phyloP scores from a whole-genome alignment of 2,113 vertebrate species.

The Leptocoma aspasia region DNA sequence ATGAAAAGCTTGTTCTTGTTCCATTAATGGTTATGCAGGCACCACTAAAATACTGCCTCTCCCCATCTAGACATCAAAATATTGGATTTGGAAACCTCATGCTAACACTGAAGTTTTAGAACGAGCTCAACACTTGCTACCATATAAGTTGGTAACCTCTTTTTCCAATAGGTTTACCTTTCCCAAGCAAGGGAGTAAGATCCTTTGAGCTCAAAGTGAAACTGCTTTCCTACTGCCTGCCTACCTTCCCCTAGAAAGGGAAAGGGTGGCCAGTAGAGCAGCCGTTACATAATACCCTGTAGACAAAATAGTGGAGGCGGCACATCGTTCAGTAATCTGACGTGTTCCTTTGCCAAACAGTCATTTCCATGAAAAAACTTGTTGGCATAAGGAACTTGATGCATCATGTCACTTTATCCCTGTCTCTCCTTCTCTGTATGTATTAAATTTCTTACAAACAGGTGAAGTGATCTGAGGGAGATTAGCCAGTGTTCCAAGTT shows the following conservation, averaged over 20 bases:
- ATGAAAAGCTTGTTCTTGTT: background rate
- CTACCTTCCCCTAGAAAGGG: background rate
- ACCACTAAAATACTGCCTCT: background rate
- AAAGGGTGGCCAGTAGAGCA: background rate
- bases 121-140: background rate
- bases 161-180: background rate
- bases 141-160: background rate
- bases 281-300: background rate
- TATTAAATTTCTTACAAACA: conserved; percentile 42
- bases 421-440: background rate
- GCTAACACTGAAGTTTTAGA: background rate
- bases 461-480: conserved; percentile 29
- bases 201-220: background rate
- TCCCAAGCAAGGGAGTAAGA: background rate
- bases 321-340: background rate
- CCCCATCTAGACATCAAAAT: conserved; percentile 6
- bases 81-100: background rate
- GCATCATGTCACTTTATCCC: background rate
- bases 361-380: conserved; percentile 6
- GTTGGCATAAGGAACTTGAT: background rate
- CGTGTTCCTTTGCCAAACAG: background rate
- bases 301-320: background rate
- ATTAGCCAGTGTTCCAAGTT: conserved; percentile 26
- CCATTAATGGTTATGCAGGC: background rate
- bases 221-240: background rate